Evolutionary conservation across 2,113 vertebrate genomes (phyloP), one percentile per base, ranked within the genome.

Genomic region (Trinectes maculatus): DNA sequence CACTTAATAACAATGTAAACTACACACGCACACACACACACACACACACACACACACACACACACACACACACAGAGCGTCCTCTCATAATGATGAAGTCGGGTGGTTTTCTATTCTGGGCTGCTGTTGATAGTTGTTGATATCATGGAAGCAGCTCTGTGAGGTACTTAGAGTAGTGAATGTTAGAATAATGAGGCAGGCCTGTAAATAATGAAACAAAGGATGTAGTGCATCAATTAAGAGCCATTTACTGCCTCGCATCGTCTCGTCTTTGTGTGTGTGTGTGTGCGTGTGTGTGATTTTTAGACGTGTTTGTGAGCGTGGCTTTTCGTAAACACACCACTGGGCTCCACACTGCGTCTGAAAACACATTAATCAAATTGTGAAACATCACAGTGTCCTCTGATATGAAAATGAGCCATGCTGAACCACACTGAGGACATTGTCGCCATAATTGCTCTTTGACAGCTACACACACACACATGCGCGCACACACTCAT

Each of bases 141-240:
- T 66, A 33, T 62, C 71, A 46, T 40, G 63, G 65, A 69, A 73
- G 73, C 71, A 29, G 74, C 72, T 69, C 61, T 53, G 74, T 21
- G 67, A 12, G 62, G 64, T 71, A 62, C 77, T 73, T 74, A 24
- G 70, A 77, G 55, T 68, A 64, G 44, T 57, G 64, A 76, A 84
- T 59, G 77, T 62, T 66, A 22, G 67, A 81, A 76, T 84, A 90
- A 87, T 84, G 77, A 86, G 70, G 49, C 51, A 8, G 40, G 68
- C 74, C 81, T 83, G 74, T 89, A 87, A 89, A 89, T 90, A 87
- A 90, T 90, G 82, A 87, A 89, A 88, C 80, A 86, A 84, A 83
- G 75, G 78, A 84, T 85, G 82, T 75, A 33, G 72, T 11, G 75
- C 85, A 79, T 91, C 86, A 88, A 89, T 90, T 85, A 92, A 80